Evolutionary conservation across 2,888 invertebrate species (phyloP).

Genomic region (Amblyjoppa proteus): DNA sequence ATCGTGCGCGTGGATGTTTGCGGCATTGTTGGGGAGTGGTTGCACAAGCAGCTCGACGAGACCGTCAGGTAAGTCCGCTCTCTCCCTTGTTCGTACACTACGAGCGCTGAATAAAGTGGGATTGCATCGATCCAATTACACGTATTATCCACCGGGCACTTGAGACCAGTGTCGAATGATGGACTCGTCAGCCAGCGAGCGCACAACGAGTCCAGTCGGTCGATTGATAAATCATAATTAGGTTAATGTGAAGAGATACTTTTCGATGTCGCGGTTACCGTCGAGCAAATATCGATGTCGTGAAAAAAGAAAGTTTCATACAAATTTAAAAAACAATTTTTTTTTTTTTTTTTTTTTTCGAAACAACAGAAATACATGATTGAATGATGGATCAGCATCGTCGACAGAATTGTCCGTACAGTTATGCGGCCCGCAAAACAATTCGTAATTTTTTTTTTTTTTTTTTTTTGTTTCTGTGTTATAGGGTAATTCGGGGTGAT

Average conservation of each 20-base stretch:
- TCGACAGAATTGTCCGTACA: not conserved
- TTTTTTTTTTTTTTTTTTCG: not conserved
- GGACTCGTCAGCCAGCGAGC: conserved; percentile 45
- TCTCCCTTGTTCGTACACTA: conserved; percentile 9
- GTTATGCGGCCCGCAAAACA: conserved; percentile 13
- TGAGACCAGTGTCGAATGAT: conserved; percentile 57
- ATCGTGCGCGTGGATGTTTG: conserved; percentile 47
- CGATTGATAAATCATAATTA: conserved; percentile 85
- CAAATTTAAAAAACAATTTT: not conserved
- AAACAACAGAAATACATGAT: not conserved
- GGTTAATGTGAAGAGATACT: conserved; percentile 86
- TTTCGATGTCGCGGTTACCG: not conserved
- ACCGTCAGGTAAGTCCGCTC: conserved; percentile 31
- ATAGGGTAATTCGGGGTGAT: no score
- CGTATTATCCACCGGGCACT: conserved; percentile 62
- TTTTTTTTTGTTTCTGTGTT: not conserved
- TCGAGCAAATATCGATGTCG: not conserved
- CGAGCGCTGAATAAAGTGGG: conserved; percentile 61
- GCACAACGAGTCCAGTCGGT: conserved; percentile 48
- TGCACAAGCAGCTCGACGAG: conserved; percentile 47
- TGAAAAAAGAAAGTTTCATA: not conserved
- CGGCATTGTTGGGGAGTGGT: conserved; percentile 52
- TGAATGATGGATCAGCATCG: not conserved
- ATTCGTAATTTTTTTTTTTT: not conserved
- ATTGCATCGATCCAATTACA: conserved; percentile 70